These are phyloP conservation scores for Rhizoglyphus robini DNA, from an alignment of 1,140 invertebrate genomes.

Conservation along the genomic window DNA sequence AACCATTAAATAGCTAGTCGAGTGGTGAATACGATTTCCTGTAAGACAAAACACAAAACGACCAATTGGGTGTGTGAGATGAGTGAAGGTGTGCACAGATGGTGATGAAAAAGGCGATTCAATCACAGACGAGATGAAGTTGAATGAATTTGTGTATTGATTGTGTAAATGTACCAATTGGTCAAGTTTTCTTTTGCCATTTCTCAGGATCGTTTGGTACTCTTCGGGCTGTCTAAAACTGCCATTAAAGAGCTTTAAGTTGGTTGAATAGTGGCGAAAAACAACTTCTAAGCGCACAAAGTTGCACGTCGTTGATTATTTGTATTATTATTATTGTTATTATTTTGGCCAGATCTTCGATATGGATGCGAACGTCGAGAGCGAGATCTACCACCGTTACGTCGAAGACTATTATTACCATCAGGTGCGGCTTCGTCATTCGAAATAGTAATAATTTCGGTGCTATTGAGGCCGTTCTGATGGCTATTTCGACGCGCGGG, in stretches of 20 bases:
- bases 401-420: neutral
- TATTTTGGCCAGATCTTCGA: neutral
- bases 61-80: neutral
- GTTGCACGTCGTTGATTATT: neutral
- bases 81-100: neutral
- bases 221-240: neutral
- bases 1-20: neutral
- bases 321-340: neutral
- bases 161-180: too few species aligned
- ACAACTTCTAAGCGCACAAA: too few species aligned
- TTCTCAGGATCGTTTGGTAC: slow-evolving; percentile 11
- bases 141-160: neutral
- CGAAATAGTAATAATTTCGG: too few species aligned
- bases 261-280: too few species aligned
- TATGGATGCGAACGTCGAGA: neutral
- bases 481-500: too few species aligned
- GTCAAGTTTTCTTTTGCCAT: slow-evolving; percentile 10
- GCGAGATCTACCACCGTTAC: neutral
- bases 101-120: too few species aligned
- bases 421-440: too few species aligned
- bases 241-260: slow-evolving; percentile 9
- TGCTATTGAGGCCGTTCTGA: too few species aligned
- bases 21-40: neutral
- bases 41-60: slow-evolving; percentile 13
- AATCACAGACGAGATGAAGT: too few species aligned